A percentile compares a stretch with the other conserved stretches of the same genome.
phyloP scores from a whole-genome alignment of 2,888 invertebrate genomes.

The Onthophagus sagittarius region DNA sequence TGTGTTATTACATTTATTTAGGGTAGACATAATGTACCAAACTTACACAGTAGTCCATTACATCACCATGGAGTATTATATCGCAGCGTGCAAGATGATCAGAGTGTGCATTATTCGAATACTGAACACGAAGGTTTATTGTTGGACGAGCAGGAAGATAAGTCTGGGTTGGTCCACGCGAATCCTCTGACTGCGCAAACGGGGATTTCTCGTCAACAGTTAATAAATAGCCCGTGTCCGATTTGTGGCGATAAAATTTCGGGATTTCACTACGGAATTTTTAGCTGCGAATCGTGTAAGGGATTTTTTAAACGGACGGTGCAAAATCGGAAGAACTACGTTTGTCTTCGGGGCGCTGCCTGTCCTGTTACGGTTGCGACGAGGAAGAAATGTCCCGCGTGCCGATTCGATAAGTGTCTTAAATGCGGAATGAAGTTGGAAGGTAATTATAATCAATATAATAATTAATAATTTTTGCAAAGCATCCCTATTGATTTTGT shows the following conservation, averaged over 20 bases:
- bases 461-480: too few species aligned
- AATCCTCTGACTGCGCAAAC: slow-evolving; percentile 59
- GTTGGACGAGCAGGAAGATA: slow-evolving; percentile 52
- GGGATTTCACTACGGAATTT: slow-evolving; percentile 97
- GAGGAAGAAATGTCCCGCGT: slow-evolving; percentile 95
- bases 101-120: slow-evolving; percentile 35
- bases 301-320: slow-evolving; percentile 98
- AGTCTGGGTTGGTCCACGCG: slow-evolving; percentile 47
- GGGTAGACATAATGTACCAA: slow-evolving; percentile 54
- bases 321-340: slow-evolving; percentile 97
- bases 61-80: slow-evolving; percentile 54
- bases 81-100: slow-evolving; percentile 51
- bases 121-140: slow-evolving; percentile 39
- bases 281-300: slow-evolving; percentile 97
- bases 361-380: slow-evolving; percentile 92
- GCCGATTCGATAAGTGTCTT: slow-evolving; percentile 93
- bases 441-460: slow-evolving; percentile 61
- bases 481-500: too few species aligned
- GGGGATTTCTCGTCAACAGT: slow-evolving; percentile 82
- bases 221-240: slow-evolving; percentile 89
- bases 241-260: slow-evolving; percentile 95
- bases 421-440: slow-evolving; percentile 96
- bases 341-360: slow-evolving; percentile 83
- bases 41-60: slow-evolving; percentile 51
- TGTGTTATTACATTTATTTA: slow-evolving; percentile 27